Conservation (phyloP, 2,888 invertebrate species). For the Lasioglossum calceatum region DNA sequence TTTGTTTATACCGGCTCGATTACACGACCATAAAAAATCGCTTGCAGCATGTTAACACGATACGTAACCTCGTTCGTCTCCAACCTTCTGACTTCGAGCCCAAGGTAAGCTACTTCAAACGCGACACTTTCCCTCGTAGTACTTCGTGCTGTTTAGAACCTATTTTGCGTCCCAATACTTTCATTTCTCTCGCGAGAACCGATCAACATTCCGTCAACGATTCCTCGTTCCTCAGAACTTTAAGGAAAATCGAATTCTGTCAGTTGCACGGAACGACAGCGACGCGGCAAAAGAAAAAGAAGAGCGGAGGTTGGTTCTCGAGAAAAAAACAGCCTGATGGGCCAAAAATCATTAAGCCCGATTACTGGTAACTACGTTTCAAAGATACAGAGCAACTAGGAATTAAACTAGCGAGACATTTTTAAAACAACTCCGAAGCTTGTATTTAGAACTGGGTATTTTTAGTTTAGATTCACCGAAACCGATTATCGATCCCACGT, state of each 20-base stretch:
- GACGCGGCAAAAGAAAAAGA: conserved; percentile 20
- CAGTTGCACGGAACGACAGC: conserved; percentile 9
- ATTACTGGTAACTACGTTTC: conserved; percentile 30
- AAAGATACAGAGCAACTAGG: not conserved
- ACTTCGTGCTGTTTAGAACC: not conserved
- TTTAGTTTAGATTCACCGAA: not conserved
- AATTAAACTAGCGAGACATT: not conserved
- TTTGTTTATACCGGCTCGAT: not conserved
- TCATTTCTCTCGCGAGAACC: not conserved
- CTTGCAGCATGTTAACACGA: conserved; percentile 35
- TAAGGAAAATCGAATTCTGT: conserved; percentile 4
- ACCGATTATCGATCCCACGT: conserved; percentile 40
- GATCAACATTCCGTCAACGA: not conserved
- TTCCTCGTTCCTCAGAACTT: not conserved
- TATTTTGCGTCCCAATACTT: not conserved
- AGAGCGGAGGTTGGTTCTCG: not conserved
- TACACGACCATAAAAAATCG: not conserved
- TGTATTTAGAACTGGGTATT: too few species aligned
- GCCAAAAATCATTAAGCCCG: conserved; percentile 32
- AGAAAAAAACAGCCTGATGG: not conserved
- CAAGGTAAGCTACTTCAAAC: conserved; percentile 47
- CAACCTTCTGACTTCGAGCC: conserved; percentile 17
- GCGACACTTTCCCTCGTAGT: not conserved
- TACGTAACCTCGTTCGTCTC: conserved; percentile 32
- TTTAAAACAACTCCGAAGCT: not conserved